These are phyloP conservation scores for Toxonevra muliebris DNA, from an alignment of 2,888 invertebrate species.

Conservation along the genomic window DNA sequence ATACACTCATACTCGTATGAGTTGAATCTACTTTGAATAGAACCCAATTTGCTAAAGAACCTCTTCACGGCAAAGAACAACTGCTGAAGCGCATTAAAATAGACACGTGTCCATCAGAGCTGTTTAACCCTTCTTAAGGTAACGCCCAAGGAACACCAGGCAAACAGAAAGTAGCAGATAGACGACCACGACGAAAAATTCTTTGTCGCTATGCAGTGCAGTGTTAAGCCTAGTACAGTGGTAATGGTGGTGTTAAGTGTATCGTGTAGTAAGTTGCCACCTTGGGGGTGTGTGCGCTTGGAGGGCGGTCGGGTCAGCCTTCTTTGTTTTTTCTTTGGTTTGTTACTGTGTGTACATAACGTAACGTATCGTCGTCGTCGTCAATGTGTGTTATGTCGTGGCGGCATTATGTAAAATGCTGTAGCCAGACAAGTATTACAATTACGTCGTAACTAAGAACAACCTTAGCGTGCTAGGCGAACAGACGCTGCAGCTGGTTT, in stretches of 20 bases:
- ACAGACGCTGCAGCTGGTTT: slow-evolving; percentile 42
- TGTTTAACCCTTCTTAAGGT: slow-evolving; percentile 66
- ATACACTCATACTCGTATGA: neutral
- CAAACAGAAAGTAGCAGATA: slow-evolving; percentile 46
- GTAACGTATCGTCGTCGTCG: neutral
- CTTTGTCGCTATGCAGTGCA: slow-evolving; percentile 25
- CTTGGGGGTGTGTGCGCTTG: slow-evolving; percentile 33
- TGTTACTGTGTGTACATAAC: slow-evolving; percentile 1
- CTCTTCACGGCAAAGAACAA: slow-evolving; percentile 15
- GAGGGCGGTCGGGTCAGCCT: slow-evolving; percentile 6
- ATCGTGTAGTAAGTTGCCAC: neutral
- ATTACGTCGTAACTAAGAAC: slow-evolving; percentile 65
- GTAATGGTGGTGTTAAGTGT: neutral
- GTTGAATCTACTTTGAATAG: slow-evolving; percentile 27
- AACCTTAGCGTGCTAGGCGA: slow-evolving; percentile 62
- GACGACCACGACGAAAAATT: neutral
- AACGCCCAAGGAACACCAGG: slow-evolving; percentile 65
- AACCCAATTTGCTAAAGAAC: slow-evolving; percentile 33
- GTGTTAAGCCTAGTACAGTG: neutral
- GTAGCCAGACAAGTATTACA: slow-evolving; percentile 49
- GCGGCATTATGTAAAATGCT: neutral
- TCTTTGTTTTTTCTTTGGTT: neutral
- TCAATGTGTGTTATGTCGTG: neutral
- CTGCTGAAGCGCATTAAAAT: slow-evolving; percentile 44
- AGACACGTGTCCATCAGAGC: slow-evolving; percentile 64